Evolutionary conservation across 2,888 invertebrate genomes (phyloP).

Genomic region (Stomorhina lunata): DNA sequence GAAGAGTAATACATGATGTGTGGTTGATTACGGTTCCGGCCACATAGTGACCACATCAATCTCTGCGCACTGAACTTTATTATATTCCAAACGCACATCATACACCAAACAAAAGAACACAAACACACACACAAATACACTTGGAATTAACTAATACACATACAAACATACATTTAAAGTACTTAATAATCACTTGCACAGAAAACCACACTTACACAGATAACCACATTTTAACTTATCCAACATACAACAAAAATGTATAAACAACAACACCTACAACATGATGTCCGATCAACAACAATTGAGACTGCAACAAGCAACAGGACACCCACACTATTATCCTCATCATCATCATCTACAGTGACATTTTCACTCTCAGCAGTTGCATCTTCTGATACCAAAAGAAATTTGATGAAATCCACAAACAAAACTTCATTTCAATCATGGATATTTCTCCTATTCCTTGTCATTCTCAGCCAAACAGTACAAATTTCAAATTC

Average conservation of each 20-base stretch:
- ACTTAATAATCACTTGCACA: slow-evolving; percentile 49
- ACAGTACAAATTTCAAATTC: slow-evolving; percentile 70
- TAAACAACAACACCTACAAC: slow-evolving; percentile 45
- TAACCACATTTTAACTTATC: slow-evolving; percentile 46
- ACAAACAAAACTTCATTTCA: slow-evolving; percentile 8
- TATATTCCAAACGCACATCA: slow-evolving; percentile 11
- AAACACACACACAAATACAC: neutral
- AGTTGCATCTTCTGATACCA: slow-evolving; percentile 1
- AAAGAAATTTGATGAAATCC: slow-evolving; percentile 24
- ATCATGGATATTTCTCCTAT: slow-evolving; percentile 26
- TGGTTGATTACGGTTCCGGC: slow-evolving; percentile 60
- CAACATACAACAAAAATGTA: slow-evolving; percentile 44
- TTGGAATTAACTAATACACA: neutral
- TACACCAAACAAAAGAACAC: no score
- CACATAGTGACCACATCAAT: slow-evolving; percentile 61
- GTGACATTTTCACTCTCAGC: no score
- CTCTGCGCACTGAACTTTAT: slow-evolving; percentile 32
- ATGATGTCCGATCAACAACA: slow-evolving; percentile 54
- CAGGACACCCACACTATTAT: neutral
- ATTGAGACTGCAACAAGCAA: neutral
- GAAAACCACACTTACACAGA: slow-evolving; percentile 42
- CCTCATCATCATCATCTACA: neutral
- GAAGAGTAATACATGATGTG: slow-evolving; percentile 60
- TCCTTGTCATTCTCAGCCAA: slow-evolving; percentile 49
- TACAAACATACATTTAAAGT: slow-evolving; percentile 9